phyloP scores from a whole-genome alignment of 23 tunicate species.

The Halocynthia roretzi region DNA sequence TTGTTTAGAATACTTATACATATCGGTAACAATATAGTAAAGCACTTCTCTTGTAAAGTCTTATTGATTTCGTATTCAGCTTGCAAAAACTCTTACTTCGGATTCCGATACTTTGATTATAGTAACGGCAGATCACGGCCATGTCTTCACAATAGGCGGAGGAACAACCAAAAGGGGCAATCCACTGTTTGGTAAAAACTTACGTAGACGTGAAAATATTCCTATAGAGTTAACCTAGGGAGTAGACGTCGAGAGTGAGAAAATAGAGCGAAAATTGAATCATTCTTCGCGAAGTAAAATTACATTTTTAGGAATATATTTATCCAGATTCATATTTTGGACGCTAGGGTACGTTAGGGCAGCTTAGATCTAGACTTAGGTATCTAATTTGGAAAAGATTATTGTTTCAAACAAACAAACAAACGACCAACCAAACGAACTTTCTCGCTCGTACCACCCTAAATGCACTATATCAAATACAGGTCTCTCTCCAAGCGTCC shows the following conservation, averaged over 20 bases:
- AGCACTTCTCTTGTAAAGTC: neutral
- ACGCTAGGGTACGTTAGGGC: too few relatives aligned
- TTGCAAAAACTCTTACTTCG: constrained; percentile 27
- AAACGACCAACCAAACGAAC: too few relatives aligned
- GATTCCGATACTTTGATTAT: constrained; percentile 56
- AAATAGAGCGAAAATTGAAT: too few relatives aligned
- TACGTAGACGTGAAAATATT: neutral
- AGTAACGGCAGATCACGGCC: constrained; percentile 79
- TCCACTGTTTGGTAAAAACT: constrained; percentile 40
- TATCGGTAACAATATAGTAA: neutral
- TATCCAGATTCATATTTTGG: too few relatives aligned
- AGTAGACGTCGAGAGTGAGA: too few relatives aligned
- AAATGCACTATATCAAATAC: neutral
- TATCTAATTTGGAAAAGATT: too few relatives aligned
- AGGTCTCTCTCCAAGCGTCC: constrained; percentile 31
- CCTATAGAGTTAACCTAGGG: too few relatives aligned
- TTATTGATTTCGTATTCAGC: neutral
- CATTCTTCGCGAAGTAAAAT: too few relatives aligned
- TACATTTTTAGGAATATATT: too few relatives aligned
- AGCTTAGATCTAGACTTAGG: too few relatives aligned
- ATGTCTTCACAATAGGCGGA: constrained; percentile 60
- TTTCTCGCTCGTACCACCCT: too few relatives aligned
- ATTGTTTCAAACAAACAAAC: too few relatives aligned
- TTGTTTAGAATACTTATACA: neutral
- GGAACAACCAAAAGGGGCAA: constrained; percentile 38